Percentiles rank a stretch among this genome's conserved stretches.
phyloP scores from a whole-genome alignment of 2,888 invertebrate genomes.

The Euzetes globulus region DNA sequence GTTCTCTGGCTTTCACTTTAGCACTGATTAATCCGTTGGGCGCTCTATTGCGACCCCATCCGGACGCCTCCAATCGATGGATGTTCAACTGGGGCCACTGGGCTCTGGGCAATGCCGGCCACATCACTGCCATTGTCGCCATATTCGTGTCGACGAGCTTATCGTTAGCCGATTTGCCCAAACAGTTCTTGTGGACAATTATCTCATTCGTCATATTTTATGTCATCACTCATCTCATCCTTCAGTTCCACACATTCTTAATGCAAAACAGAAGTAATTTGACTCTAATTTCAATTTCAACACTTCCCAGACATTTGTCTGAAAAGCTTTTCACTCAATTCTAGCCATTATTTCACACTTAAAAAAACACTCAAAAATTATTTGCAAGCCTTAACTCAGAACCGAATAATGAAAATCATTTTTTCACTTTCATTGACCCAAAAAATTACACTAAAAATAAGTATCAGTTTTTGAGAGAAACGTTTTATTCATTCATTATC shows the following conservation, averaged over 20 bases:
- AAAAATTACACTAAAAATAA: not conserved
- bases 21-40: slow-evolving; percentile 70
- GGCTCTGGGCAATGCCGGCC: slow-evolving; percentile 76
- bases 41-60: slow-evolving; percentile 77
- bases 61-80: slow-evolving; percentile 66
- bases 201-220: slow-evolving; percentile 84
- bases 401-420: not conserved
- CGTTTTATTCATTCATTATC: not conserved
- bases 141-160: slow-evolving; percentile 61
- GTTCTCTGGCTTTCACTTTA: slow-evolving; percentile 27
- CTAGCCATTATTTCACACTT: too few relatives aligned
- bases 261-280: slow-evolving; percentile 27
- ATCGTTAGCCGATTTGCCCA: slow-evolving; percentile 73
- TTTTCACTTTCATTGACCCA: not conserved
- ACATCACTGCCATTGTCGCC: slow-evolving; percentile 59
- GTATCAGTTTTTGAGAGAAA: not conserved
- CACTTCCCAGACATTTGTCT: too few relatives aligned
- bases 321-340: too few relatives aligned
- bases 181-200: slow-evolving; percentile 78
- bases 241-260: slow-evolving; percentile 48
- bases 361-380: not conserved
- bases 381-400: not conserved
- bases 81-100: slow-evolving; percentile 89
- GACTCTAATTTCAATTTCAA: too few relatives aligned
- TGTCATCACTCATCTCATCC: slow-evolving; percentile 71